phyloP scores from a whole-genome alignment of 1,140 invertebrate species.

The Drosophila kurseongensis region DNA sequence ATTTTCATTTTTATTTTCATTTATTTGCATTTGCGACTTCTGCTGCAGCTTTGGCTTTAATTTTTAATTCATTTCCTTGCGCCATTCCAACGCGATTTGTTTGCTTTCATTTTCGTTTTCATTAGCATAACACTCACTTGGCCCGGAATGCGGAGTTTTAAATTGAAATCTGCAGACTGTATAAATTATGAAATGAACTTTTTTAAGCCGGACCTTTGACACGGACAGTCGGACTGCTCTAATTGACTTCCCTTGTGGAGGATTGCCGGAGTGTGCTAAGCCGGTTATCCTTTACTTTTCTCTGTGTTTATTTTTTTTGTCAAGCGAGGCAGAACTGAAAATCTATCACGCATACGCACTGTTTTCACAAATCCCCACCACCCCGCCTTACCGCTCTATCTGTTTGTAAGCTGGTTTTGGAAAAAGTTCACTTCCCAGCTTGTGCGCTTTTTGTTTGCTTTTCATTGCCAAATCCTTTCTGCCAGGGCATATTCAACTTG shows the following conservation, averaged over 20 bases:
- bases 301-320: background rate
- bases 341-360: constrained; percentile 76
- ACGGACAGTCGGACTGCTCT: constrained; percentile 23
- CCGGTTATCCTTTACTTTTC: constrained; percentile 12
- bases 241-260: constrained; percentile 53
- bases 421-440: constrained; percentile 64
- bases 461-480: constrained; percentile 77
- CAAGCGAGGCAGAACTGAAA: constrained; percentile 22
- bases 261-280: constrained; percentile 19
- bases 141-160: constrained; percentile 47
- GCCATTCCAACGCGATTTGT: constrained; percentile 42
- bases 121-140: constrained; percentile 47
- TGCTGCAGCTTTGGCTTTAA: constrained; percentile 62
- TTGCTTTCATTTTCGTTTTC: constrained; percentile 53
- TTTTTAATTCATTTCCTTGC: constrained; percentile 62
- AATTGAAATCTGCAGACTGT: constrained; percentile 53
- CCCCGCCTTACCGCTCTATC: background rate
- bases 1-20: constrained; percentile 42
- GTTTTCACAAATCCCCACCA: constrained; percentile 26
- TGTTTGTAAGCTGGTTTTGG: constrained; percentile 57
- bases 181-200: constrained; percentile 63
- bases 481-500: constrained; percentile 69
- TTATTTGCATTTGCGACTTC: constrained; percentile 60
- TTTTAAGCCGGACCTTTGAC: constrained; percentile 31
- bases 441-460: constrained; percentile 71